Percentiles rank a stretch among this genome's conserved stretches.
These are phyloP conservation scores for Scaptomyza montana DNA, from an alignment of 1,140 invertebrate genomes.

Conservation along the genomic window DNA sequence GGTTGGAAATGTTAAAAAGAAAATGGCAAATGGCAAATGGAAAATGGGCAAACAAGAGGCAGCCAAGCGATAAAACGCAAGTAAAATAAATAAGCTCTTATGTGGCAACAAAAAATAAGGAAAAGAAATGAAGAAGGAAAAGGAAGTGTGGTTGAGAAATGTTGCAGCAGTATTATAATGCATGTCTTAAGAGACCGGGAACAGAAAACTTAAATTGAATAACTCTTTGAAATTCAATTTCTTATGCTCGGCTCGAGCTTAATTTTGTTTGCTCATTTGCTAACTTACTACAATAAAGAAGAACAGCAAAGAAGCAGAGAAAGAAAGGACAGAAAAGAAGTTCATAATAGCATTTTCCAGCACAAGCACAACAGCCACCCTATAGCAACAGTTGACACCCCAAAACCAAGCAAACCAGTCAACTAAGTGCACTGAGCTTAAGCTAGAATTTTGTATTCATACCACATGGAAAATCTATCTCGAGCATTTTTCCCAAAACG, in stretches of 20 bases:
- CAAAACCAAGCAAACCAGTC: not conserved
- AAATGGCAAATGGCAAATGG: conserved; percentile 10
- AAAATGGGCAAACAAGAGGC: not conserved
- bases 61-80: conserved; percentile 24
- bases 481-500: conserved; percentile 40
- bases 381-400: not conserved
- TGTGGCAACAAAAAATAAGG: conserved; percentile 14
- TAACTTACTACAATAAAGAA: conserved; percentile 41
- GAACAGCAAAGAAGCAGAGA: not conserved
- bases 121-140: conserved; percentile 1
- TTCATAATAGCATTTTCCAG: conserved; percentile 57
- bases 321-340: conserved; percentile 30
- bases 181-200: conserved; percentile 3
- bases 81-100: conserved; percentile 52
- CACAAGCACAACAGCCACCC: not conserved
- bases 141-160: not conserved
- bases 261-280: conserved; percentile 61
- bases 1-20: conserved; percentile 2
- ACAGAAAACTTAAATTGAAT: conserved; percentile 39
- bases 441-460: conserved; percentile 18
- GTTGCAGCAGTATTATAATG: not conserved
- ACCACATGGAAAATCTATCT: conserved; percentile 41
- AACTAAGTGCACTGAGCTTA: conserved; percentile 2
- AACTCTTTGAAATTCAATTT: conserved; percentile 78
- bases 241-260: conserved; percentile 46